Base-by-base conservation (phyloP, 2,113 vertebrate genomes). In the Dromaius novaehollandiae region DNA sequence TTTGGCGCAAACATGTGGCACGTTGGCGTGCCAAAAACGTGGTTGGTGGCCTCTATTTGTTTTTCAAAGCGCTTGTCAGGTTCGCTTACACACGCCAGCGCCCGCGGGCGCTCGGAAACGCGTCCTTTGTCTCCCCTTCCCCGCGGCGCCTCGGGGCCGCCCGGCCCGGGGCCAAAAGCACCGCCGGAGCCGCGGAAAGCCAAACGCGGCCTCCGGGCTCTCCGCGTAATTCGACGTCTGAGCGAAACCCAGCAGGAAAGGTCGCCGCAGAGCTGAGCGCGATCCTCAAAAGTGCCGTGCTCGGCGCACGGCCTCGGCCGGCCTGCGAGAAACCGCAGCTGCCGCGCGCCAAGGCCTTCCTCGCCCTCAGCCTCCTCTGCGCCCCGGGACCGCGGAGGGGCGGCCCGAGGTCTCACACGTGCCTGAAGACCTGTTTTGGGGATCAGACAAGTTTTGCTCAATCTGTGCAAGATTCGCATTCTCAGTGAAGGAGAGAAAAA, bases 31-130 rank as follows among this genome's bases (percentile, higher is more conserved):
- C 97, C 97, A 97, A 92, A 90, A 92, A 85, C 97, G 89, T 98
- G 88, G 95, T 89, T 97, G 96, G 97, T 98, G 97, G 96, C 96
- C 97, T 95, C 85, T 96, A 74, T 97, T 97, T 97, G 93, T 97
- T 97, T 96, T 94, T 97, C 95, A 97, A 97, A 97, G 96, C 82
- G 89, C 94, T 76, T 97, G 96, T 97, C 97, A 96, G 94, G 95
- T 97, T 96, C 95, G 66, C 97, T 97, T 97, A 95, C 96, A 96
- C 96, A 96, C 82, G 40, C 84, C 96, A 88, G 38, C 22, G 89
- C 90, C 61, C 7, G 87, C 92, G 3, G 77, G 89, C 3, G 85
- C 84, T 70, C 4, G 20, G 8, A 38, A 65, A 40, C 53, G 18
- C 66, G 25, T 84, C 92, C 96, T 97, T 97, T 97, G 96, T 97